Evolutionary conservation across 2,888 invertebrate genomes (phyloP), one percentile per base, ranked within the genome.

Genomic region (Leucoma salicis): DNA sequence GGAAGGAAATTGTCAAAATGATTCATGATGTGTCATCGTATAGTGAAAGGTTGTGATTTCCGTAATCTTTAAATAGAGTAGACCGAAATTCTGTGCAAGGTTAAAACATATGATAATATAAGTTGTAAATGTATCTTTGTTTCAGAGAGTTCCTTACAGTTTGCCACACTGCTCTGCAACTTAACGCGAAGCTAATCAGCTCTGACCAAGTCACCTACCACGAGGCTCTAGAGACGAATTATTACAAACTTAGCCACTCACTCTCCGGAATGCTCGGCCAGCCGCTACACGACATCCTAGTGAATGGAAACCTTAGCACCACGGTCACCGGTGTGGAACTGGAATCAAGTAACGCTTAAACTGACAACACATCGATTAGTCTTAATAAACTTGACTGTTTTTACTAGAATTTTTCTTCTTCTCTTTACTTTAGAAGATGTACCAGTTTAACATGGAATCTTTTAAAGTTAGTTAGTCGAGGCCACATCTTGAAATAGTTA

Each of bases 151-250:
- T 99, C 85, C 92, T 98, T 57, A 94, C 95, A 49, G 94, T 97
- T 31, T 98, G 98, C 79, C 95, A 96, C 66, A 94, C 95, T 3
- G 98, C 97, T 0, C 84, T 99, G 28, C 95, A 96, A 70, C 91
- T 97, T 39, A 99, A 99, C 84, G 95, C 95, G 29, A 95, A 95
- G 62, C 92, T 98, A 53, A 96, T 99, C 64, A 93, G 94, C 49
- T 92, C 94, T 2, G 98, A 98, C 80, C 98, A 98, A 78, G 92
- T 94, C 36, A 95, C 97, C 58, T 99, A 99, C 75, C 99, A 99
- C 70, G 95, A 96, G 71, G 95, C 95, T 4, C 84, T 98, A 24
- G 93, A 95, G 60, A 91, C 94, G 31, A 97, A 97, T 82, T 97
- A 96, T 84, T 94, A 94, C 69, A 96, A 97, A 66, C 90, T 98